Base-by-base conservation (phyloP, 1,140 invertebrate genomes). In the Varroa destructor region DNA sequence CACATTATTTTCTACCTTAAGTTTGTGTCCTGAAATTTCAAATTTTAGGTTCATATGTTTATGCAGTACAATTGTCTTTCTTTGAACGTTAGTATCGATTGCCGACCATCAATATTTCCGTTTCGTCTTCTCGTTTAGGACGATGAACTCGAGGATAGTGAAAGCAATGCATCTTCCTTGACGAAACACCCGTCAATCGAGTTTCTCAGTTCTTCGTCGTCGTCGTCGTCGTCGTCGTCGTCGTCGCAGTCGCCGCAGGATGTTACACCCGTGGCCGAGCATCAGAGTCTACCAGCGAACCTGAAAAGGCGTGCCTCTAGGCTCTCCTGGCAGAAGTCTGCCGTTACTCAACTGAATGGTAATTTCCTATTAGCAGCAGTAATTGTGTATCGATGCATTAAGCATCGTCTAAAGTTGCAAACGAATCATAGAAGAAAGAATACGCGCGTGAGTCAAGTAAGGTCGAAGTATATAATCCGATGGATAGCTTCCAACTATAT, bases 101-200 rank as follows among this genome's bases (percentile, higher is more conserved):
- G 46, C 46, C 8, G 46, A 51, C 8, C 25, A 25, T 25, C 25
- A 25, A 40, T 1, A 67, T 37, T 67, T 43, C 14, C 46, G 40
- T 67, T 12, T 67, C 14, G 10, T 67, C 12, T 46, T 4, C 8
- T 67, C 61, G 40, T 5, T 14, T 46, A 67, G 61, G 61, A 67
- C 61, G 61, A 67, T 37, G 61, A 67, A 37, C 61, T 67, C 12
- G 61, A 67, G 36, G 61, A 67, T 46, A 67, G 61, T 37, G 61
- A 67, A 40, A 67, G 61, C 36, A 46, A 43, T 2, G 40, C 46
- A 8, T 67, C 61, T 12, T 67, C 61, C 10, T 37, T 67, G 40
- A 67, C 61, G 61, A 67, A 67, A 46, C 61, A 67, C 40, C 61
- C 61, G 46, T 67, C 61, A 12, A 67, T 67, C 36, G 61, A 67